These are phyloP conservation scores for Leuctra nigra DNA, from an alignment of 2,888 invertebrate genomes.

Conservation along the genomic window DNA sequence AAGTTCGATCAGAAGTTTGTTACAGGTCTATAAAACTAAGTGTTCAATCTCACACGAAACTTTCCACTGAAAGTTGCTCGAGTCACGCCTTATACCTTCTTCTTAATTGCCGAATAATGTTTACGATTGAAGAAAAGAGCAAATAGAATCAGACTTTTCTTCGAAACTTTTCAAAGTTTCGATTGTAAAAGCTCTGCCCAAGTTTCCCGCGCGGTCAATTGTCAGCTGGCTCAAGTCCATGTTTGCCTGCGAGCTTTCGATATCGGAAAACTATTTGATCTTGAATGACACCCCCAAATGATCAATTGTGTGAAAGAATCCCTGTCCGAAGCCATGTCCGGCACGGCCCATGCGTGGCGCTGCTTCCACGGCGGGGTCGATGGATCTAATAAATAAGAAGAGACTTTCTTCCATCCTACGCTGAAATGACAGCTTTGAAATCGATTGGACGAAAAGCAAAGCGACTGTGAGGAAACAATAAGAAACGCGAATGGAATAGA, in stretches of 20 bases:
- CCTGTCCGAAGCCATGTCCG: not conserved
- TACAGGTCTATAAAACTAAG: too few species aligned
- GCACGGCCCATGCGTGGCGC: too few species aligned
- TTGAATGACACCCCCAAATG: conserved; percentile 14
- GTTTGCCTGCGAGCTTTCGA: not conserved
- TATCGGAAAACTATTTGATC: conserved; percentile 13
- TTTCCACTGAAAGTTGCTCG: too few species aligned
- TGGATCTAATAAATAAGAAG: conserved; percentile 9
- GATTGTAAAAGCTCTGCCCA: too few species aligned
- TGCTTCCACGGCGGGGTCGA: not conserved
- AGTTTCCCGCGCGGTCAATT: too few species aligned
- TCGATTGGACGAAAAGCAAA: conserved; percentile 17
- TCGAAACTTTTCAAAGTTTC: not conserved
- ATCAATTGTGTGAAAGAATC: conserved; percentile 8
- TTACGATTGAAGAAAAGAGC: too few species aligned
- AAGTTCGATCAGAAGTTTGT: too few species aligned
- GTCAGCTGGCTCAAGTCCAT: not conserved
- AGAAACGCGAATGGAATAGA: conserved; percentile 16
- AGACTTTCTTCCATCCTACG: conserved; percentile 9
- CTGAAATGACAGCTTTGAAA: conserved; percentile 17
- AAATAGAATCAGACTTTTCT: not conserved
- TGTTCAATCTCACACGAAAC: too few species aligned
- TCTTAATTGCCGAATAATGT: too few species aligned
- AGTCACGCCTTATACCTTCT: too few species aligned
- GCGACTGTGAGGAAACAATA: conserved; percentile 17